Evolutionary conservation across 2,113 vertebrate species (phyloP), one percentile per base, ranked within the genome.

Genomic region (Motacilla tschutschensis): DNA sequence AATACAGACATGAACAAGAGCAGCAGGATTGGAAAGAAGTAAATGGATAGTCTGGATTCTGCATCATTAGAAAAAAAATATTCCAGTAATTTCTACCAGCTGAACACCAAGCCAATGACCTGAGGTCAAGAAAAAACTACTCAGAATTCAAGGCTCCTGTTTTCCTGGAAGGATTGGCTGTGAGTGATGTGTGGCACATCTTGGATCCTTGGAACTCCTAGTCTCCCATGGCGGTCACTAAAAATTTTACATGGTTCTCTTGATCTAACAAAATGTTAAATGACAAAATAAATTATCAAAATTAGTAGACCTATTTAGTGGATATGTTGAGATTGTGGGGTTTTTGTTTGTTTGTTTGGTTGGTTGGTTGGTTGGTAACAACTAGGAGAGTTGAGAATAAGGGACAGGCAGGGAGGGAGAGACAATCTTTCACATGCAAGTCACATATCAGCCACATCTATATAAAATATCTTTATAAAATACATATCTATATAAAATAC

Each of bases 121-220:
- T 40, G 19, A 89, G 25, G 5, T 21, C 43, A 48, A 71, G 9
- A 16, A 71, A 63, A 66, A 54, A 33, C 3, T 4, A 11, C 25
- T 33, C 29, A 36, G 24, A 18, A 24, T 54, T 83, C 16, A 60
- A 67, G 35, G 43, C 4, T 78, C 5, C 25, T 48, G 4, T 22
- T 67, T 74, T 74, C 22, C 8, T 36, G 17, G 25, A 40, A 74
- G 40, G 7, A 12, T 9, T 66, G 33, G 6, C 24, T 47, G 25
- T 22, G 41, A 75, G 28, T 17, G 6, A 35, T 40, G 38, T 0
- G 0, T 29, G 50, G 7, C 12, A 12, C 1, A 0, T 17, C 22
- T 55, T 17, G 19, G 12, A 29, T 62, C 6, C 33, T 33, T 63
- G 33, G 53, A 83, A 40, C 5, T 44, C 13, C 17, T 3, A 9